These are phyloP conservation scores for Haliclona indistincta DNA, from an alignment of 37 sponge, comb jelly and placozoan species.

Conservation along the genomic window DNA sequence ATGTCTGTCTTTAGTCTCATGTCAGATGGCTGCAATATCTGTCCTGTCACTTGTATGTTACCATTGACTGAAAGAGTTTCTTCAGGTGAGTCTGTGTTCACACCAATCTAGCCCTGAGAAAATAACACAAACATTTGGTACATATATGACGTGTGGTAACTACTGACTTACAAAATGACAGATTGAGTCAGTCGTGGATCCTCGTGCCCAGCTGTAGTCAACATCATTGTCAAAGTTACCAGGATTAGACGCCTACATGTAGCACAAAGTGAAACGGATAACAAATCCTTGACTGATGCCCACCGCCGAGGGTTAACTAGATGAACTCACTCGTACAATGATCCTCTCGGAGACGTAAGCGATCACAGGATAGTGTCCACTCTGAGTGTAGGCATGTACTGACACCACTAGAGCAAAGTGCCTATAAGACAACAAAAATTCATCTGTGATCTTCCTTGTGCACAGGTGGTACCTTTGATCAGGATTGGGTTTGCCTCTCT, in stretches of 20 bases:
- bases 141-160: neutral
- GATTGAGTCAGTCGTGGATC: slow-evolving; percentile 50
- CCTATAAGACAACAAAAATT: too few relatives aligned
- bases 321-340: slow-evolving; percentile 84
- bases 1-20: slow-evolving; percentile 76
- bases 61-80: slow-evolving; percentile 85
- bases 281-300: too few relatives aligned
- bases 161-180: slow-evolving; percentile 56
- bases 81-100: slow-evolving; percentile 88
- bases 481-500: slow-evolving; percentile 96
- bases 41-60: slow-evolving; percentile 78
- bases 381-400: slow-evolving; percentile 56
- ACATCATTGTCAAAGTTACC: slow-evolving; percentile 90
- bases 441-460: too few relatives aligned
- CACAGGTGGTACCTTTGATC: slow-evolving; percentile 97
- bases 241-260: slow-evolving; percentile 84
- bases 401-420: slow-evolving; percentile 91
- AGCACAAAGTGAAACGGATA: neutral
- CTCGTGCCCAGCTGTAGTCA: slow-evolving; percentile 71
- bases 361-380: slow-evolving; percentile 47
- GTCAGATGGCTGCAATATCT: slow-evolving; percentile 78
- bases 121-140: neutral
- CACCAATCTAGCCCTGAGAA: slow-evolving; percentile 86
- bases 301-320: too few relatives aligned
- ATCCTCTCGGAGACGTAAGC: slow-evolving; percentile 90